Conservation (phyloP, 2,888 invertebrate genomes). For the Antheraea yamamai region DNA sequence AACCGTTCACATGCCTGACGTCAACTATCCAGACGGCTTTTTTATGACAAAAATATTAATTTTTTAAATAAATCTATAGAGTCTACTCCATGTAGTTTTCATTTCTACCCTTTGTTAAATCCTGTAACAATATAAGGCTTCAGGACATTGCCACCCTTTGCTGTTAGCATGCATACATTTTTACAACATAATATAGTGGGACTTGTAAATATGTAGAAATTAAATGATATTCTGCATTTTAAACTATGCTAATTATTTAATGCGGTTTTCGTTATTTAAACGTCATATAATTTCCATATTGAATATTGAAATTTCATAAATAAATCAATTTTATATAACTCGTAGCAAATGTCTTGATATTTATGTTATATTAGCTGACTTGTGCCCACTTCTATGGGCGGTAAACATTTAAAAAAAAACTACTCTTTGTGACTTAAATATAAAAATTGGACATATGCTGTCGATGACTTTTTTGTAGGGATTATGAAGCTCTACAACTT, state of each 20-base stretch:
- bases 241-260: not conserved
- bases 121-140: not conserved
- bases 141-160: constrained; percentile 2
- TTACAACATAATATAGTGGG: not conserved
- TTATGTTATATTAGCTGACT: not conserved
- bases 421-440: no score
- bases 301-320: not conserved
- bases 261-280: not conserved
- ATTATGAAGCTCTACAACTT: no score
- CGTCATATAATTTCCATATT: not conserved
- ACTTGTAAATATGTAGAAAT: not conserved
- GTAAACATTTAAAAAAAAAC: no score
- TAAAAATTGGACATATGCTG: no score
- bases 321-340: not conserved
- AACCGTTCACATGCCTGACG: no score
- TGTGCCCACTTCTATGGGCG: no score
- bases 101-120: not conserved
- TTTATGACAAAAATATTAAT: not conserved
- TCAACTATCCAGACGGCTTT: no score
- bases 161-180: not conserved
- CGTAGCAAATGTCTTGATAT: not conserved
- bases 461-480: no score
- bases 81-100: not conserved
- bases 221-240: not conserved
- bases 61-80: not conserved